Evolutionary conservation across 2,113 vertebrate species (phyloP), one percentile per base, ranked within the genome.

Genomic region (Toxostoma redivivum): DNA sequence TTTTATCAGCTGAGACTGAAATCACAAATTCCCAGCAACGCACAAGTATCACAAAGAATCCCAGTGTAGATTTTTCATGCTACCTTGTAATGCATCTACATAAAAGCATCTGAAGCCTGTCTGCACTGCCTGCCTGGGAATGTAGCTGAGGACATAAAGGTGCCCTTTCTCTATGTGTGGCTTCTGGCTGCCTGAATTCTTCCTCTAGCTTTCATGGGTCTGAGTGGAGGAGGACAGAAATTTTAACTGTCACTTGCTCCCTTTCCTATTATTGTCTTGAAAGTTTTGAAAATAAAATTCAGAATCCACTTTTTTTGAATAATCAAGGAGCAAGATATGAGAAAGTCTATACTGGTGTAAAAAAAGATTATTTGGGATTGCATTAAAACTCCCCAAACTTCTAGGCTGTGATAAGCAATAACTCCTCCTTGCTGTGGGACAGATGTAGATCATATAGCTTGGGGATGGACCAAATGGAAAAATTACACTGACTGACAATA

Each of bases 401-500:
- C 88, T 53, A 86, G 76, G 67, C 12, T 69, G 51, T 7, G 16
- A 45, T 83, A 74, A 93, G 67, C 24, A 86, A 3, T 83, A 83
- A 84, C 70, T 77, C 40, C 37, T 89, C 45, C 82, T 54, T 87
- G 74, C 53, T 90, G 81, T 69, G 60, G 66, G 84, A 64, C 72
- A 96, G 88, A 94, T 81, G 47, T 62, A 94, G 86, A 40, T 72
- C 25, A 53, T 22, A 38, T 42, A 88, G 84, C 71, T 89, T 79
- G 28, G 35, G 92, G 35, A n/a, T 79, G 44, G 93, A 80, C 91
- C 67, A 61, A 72, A 86, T 73, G 27, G 37, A 86, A 88, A 86
- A 94, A 92, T 90, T 95, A 56, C 64, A 87, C 11, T 81, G 72
- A 69, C 45, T 83, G 31, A 74, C 54, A 97, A 37, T 37, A 90